Conservation (phyloP, 2,888 invertebrate species). For the Cybosia mesomella region DNA sequence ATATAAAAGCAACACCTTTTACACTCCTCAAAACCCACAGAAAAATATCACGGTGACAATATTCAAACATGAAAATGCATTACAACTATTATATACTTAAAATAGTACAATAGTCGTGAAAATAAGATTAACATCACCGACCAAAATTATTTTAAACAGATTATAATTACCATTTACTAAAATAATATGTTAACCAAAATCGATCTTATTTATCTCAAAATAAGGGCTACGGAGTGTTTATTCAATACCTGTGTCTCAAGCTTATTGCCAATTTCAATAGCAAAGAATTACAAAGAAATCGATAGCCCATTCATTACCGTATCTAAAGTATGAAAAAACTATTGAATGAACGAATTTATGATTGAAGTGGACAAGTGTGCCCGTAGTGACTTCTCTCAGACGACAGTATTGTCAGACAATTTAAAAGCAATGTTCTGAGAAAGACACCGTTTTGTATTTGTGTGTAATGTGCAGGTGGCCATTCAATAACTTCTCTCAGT, state of each 20-base stretch:
- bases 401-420: slow-evolving; percentile 67
- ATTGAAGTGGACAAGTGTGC: slow-evolving; percentile 65
- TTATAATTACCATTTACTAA: not conserved
- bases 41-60: too few relatives aligned
- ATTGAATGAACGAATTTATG: slow-evolving; percentile 66
- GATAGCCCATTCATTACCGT: slow-evolving; percentile 72
- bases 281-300: slow-evolving; percentile 57
- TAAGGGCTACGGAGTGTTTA: slow-evolving; percentile 24
- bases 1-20: too few relatives aligned
- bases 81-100: slow-evolving; percentile 63
- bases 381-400: slow-evolving; percentile 66
- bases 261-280: slow-evolving; percentile 55
- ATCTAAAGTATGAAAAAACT: slow-evolving; percentile 72
- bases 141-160: slow-evolving; percentile 28
- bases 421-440: slow-evolving; percentile 69
- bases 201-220: accelerated
- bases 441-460: slow-evolving; percentile 48
- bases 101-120: slow-evolving; percentile 53
- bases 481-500: slow-evolving; percentile 76
- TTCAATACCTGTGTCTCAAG: slow-evolving; percentile 61
- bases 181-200: slow-evolving; percentile 7
- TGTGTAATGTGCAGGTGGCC: slow-evolving; percentile 70
- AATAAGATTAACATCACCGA: slow-evolving; percentile 48
- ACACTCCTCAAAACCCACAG: too few relatives aligned
- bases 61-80: slow-evolving; percentile 27